Conservation (phyloP, 2,113 vertebrate genomes). For the Tragelaphus strepsiceros region DNA sequence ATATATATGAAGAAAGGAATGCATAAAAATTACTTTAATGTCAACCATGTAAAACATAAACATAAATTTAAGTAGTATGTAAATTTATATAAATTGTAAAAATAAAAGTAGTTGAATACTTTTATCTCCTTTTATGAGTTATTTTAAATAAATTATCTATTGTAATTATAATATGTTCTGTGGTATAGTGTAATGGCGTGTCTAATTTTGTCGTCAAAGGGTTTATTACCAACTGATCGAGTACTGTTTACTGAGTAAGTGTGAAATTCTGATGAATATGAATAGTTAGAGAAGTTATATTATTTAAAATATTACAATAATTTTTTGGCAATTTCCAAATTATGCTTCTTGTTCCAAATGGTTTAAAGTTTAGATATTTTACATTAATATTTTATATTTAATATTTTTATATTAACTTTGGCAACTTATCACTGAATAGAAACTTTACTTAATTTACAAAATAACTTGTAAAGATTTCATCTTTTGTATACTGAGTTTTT, state of each 20-base stretch:
- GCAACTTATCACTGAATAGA: not conserved
- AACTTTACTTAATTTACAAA: not conserved
- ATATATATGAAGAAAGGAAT: not conserved
- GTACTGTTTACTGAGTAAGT: not conserved
- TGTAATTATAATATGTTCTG: not conserved
- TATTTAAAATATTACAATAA: not conserved
- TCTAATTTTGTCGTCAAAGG: not conserved
- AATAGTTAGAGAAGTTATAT: not conserved
- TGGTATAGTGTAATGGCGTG: not conserved
- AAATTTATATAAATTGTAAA: not conserved
- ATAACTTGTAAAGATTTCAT: not conserved
- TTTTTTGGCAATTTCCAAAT: not conserved
- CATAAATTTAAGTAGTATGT: not conserved
- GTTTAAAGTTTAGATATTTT: too few relatives aligned
- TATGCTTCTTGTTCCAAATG: too few relatives aligned
- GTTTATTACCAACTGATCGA: not conserved
- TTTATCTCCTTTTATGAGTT: not conserved
- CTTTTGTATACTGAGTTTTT: not conserved
- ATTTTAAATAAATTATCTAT: not conserved
- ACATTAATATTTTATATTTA: too few relatives aligned
- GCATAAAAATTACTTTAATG: not conserved
- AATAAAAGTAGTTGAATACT: not conserved
- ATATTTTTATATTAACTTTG: too few relatives aligned
- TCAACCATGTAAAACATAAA: not conserved
- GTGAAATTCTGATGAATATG: not conserved